A percentile compares a stretch with the other conserved stretches of the same genome.
Evolutionary conservation across 1,140 invertebrate genomes (phyloP).

Genomic region (Leptonema lineaticorne): DNA sequence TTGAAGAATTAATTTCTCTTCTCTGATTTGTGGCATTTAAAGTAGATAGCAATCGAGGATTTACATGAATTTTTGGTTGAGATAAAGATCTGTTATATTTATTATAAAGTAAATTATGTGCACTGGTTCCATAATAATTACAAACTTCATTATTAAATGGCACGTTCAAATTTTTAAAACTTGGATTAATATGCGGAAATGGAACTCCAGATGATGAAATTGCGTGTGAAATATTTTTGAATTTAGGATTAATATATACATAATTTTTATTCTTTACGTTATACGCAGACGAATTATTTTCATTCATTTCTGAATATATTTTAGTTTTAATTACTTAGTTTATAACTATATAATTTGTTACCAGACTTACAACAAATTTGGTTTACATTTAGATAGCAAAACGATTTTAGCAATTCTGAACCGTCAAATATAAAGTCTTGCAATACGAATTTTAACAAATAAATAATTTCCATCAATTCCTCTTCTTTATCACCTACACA

Average conservation of each 20-base stretch:
- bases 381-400: conserved; percentile 42
- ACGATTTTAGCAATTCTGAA: conserved; percentile 41
- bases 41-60: conserved; percentile 29
- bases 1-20: neutral
- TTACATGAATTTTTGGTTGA: conserved; percentile 34
- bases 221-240: conserved; percentile 17
- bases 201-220: neutral
- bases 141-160: neutral
- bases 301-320: neutral
- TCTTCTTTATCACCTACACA: conserved; percentile 60
- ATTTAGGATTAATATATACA: conserved; percentile 37
- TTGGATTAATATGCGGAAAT: conserved; percentile 33
- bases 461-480: conserved; percentile 51
- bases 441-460: conserved; percentile 50
- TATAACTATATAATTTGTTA: conserved; percentile 34
- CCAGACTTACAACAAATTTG: conserved; percentile 39
- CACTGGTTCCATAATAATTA: neutral
- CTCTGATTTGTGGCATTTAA: neutral
- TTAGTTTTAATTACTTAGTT: neutral
- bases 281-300: neutral
- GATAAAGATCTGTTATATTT: neutral
- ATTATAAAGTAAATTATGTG: neutral
- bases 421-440: conserved; percentile 46
- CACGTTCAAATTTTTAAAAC: conserved; percentile 26
- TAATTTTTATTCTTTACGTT: neutral